Conservation (phyloP, 2,888 invertebrate genomes). For the Apotomis betuletana region DNA sequence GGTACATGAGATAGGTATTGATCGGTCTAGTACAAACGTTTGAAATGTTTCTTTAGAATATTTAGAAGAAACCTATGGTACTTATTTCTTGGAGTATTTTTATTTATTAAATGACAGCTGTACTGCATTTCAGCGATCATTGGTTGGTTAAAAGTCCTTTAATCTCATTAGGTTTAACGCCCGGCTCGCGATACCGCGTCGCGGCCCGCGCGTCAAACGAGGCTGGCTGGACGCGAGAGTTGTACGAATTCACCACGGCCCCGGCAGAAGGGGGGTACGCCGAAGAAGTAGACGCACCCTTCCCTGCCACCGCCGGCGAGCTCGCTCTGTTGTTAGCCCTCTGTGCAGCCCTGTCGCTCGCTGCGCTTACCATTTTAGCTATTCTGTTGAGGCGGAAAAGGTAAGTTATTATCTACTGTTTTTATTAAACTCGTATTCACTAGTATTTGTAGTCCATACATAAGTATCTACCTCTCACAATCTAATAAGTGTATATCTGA, state of each 20-base stretch:
- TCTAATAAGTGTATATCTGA: too few species aligned
- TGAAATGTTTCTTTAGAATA: too few species aligned
- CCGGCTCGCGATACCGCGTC: constrained; percentile 85
- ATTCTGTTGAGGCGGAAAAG: constrained; percentile 82
- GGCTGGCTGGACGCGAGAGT: constrained; percentile 84
- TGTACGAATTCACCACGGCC: constrained; percentile 84
- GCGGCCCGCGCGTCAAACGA: constrained; percentile 85
- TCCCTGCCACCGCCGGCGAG: constrained; percentile 77
- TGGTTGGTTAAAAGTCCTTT: not conserved
- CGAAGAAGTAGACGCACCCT: constrained; percentile 76
- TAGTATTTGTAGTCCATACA: too few species aligned
- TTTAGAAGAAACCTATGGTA: too few species aligned
- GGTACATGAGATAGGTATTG: too few species aligned
- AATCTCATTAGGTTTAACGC: constrained; percentile 67
- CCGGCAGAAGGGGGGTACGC: constrained; percentile 81
- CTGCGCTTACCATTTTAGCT: constrained; percentile 82
- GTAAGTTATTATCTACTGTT: constrained; percentile 51
- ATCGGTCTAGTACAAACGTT: too few species aligned
- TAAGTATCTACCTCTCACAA: too few species aligned
- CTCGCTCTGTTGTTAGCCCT: constrained; percentile 77
- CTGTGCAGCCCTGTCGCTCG: constrained; percentile 82
- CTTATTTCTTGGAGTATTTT: too few species aligned
- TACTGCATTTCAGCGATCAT: too few species aligned
- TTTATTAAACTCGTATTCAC: too few species aligned
- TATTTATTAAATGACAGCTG: too few species aligned